Percentiles rank a stretch among this genome's conserved stretches.
Evolutionary conservation across 2,797 vertebrate genomes (phyloP).

Genomic region (Ceryle rudis): DNA sequence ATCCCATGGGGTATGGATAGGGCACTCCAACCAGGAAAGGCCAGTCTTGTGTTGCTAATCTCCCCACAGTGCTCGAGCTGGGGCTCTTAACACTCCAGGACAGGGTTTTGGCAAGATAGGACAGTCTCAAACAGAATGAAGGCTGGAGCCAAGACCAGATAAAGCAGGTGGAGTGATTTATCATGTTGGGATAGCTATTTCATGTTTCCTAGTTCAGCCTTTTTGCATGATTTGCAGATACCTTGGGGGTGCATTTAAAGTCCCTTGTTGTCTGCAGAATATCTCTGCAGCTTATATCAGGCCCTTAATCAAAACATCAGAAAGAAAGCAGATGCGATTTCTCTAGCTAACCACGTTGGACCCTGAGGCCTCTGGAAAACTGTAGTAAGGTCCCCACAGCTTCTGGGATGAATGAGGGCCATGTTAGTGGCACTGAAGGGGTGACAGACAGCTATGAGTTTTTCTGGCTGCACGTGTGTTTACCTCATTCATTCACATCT

Average conservation of each 20-base stretch:
- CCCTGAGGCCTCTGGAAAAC: not conserved
- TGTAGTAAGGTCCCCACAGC: not conserved
- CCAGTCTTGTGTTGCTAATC: not conserved
- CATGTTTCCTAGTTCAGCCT: not conserved
- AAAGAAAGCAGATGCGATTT: not conserved
- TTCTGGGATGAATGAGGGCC: not conserved
- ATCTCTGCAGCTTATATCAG: not conserved
- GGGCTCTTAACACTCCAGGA: not conserved
- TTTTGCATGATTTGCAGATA: not conserved
- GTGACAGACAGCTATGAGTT: not conserved
- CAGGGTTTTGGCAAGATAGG: not conserved
- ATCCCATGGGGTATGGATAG: not conserved
- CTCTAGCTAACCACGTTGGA: not conserved
- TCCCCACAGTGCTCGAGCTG: not conserved
- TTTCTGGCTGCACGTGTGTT: constrained; percentile 49
- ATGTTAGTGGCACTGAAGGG: not conserved
- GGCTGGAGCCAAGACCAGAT: not conserved
- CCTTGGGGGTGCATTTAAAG: not conserved
- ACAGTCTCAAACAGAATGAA: not conserved
- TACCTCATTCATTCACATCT: constrained; percentile 53
- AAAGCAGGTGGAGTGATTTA: not conserved
- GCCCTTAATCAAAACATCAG: not conserved
- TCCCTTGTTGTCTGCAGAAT: not conserved
- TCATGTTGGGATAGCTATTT: not conserved
- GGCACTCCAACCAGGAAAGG: not conserved